These are phyloP conservation scores for Puma concolor DNA, from an alignment of 2,113 vertebrate genomes.

Conservation along the genomic window DNA sequence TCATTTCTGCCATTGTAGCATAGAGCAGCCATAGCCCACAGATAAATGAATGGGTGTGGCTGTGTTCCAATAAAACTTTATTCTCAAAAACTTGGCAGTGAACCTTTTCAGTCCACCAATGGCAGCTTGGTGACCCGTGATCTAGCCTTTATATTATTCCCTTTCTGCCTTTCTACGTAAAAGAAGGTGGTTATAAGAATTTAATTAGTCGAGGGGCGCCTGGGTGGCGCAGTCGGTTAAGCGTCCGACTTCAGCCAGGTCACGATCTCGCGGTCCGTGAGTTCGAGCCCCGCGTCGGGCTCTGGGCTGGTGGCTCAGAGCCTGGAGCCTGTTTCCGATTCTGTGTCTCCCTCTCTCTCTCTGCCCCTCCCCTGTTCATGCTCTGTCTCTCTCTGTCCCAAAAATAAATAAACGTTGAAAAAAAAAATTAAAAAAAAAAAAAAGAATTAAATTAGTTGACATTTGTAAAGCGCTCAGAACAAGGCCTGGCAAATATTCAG, in stretches of 20 bases:
- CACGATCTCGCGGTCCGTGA: too few relatives aligned
- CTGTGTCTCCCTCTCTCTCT: too few relatives aligned
- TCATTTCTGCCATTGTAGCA: neutral
- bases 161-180: neutral
- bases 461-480: neutral
- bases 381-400: too few relatives aligned
- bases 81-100: neutral
- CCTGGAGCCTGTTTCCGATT: too few relatives aligned
- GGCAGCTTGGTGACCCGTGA: neutral
- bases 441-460: slow-evolving; percentile 1
- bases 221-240: too few relatives aligned
- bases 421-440: too few relatives aligned
- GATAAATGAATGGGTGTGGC: neutral
- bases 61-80: neutral
- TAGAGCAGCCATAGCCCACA: neutral
- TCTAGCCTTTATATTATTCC: neutral
- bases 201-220: neutral
- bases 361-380: too few relatives aligned
- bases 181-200: neutral
- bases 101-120: neutral
- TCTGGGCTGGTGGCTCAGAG: too few relatives aligned
- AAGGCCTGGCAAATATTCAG: neutral
- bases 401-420: too few relatives aligned
- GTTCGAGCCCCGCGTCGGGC: too few relatives aligned
- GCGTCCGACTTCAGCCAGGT: too few relatives aligned